Conservation (phyloP, 2,113 vertebrate genomes). For the Eulemur rufifrons region DNA sequence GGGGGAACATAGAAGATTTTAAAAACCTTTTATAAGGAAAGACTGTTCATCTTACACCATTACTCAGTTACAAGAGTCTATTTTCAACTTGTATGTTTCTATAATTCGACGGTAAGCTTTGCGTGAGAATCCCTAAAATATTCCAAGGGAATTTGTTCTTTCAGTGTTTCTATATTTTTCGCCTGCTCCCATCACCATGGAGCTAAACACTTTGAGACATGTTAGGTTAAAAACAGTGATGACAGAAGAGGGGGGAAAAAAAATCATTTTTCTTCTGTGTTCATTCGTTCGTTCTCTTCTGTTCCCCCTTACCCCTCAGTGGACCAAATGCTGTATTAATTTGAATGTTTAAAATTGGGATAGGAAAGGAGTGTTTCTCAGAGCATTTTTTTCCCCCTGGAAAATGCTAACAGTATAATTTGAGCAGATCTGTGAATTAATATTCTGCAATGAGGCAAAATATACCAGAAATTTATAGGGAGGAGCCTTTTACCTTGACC, state of each 20-base stretch:
- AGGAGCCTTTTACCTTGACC: neutral
- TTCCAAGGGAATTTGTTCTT: conserved; percentile 69
- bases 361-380: neutral
- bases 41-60: conserved; percentile 40
- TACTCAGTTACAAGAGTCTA: conserved; percentile 49
- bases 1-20: neutral
- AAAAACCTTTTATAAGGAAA: conserved; percentile 4
- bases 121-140: conserved; percentile 56
- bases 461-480: neutral
- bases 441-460: neutral
- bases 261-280: neutral
- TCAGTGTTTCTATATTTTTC: conserved; percentile 64
- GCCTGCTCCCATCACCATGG: conserved; percentile 61
- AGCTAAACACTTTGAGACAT: conserved; percentile 58
- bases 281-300: neutral
- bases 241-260: neutral
- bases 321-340: neutral
- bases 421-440: neutral
- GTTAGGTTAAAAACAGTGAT: conserved; percentile 67
- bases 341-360: neutral
- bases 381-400: neutral
- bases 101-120: conserved; percentile 54
- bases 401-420: neutral
- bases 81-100: conserved; percentile 56
- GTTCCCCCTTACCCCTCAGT: neutral